Conservation (phyloP, 2,888 invertebrate species). For the Lasioglossum villosulum region DNA sequence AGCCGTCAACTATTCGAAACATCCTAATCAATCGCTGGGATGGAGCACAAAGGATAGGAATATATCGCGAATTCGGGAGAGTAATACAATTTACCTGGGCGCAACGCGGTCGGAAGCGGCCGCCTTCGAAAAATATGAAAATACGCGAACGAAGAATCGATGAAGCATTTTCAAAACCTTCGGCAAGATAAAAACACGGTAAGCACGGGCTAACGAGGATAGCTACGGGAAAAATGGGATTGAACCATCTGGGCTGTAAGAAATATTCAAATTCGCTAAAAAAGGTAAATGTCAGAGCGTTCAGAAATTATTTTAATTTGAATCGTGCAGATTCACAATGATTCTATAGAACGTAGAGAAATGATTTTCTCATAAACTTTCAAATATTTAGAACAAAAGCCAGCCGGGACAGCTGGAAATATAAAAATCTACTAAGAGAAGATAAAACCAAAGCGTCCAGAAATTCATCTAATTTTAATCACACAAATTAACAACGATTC, state of each 20-base stretch:
- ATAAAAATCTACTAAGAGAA: background rate
- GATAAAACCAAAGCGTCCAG: background rate
- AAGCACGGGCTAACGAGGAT: background rate
- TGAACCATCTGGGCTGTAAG: background rate
- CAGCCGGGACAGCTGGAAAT: background rate
- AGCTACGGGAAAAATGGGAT: background rate
- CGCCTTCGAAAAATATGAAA: conserved; percentile 27
- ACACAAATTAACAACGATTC: background rate
- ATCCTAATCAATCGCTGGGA: conserved; percentile 42
- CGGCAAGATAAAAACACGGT: background rate
- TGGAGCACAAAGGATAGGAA: conserved; percentile 25
- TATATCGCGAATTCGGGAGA: conserved; percentile 29
- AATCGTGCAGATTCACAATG: background rate
- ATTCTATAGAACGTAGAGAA: background rate
- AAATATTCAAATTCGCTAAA: background rate
- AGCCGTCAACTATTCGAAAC: conserved; percentile 51
- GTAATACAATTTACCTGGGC: conserved; percentile 49
- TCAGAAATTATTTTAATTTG: background rate
- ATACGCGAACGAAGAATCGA: background rate
- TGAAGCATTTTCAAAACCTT: conserved; percentile 11
- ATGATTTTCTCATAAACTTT: too few relatives aligned
- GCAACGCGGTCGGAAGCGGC: conserved; percentile 50
- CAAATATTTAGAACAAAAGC: too few relatives aligned
- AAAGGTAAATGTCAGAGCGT: background rate
- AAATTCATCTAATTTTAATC: background rate